These are phyloP conservation scores for Passer montanus DNA, from an alignment of 2,113 vertebrate species.

Conservation along the genomic window DNA sequence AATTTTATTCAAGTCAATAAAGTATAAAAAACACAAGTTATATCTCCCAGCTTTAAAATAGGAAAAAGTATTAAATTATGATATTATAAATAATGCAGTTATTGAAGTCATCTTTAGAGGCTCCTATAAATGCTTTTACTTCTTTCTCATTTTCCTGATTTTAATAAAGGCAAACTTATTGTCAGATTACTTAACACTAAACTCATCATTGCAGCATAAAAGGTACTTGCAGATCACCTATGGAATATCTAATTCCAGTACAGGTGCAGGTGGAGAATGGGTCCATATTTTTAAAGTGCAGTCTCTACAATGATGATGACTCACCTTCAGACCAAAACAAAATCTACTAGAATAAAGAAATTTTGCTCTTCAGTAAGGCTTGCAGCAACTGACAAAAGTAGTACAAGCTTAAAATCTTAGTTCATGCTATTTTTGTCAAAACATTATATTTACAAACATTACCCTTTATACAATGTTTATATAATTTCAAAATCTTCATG, in stretches of 20 bases:
- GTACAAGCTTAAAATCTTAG: not conserved
- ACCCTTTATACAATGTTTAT: not conserved
- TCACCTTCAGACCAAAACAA: not conserved
- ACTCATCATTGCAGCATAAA: not conserved
- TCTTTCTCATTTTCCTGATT: not conserved
- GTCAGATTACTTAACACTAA: not conserved
- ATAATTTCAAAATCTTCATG: slow-evolving; percentile 8
- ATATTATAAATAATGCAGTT: not conserved
- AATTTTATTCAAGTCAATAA: not conserved
- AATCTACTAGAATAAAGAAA: not conserved
- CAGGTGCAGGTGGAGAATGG: not conserved
- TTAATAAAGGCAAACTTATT: not conserved
- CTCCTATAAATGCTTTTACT: not conserved
- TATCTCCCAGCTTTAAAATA: not conserved
- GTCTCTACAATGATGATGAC: not conserved
- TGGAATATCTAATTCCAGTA: not conserved
- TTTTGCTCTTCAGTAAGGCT: not conserved
- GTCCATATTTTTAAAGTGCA: not conserved
- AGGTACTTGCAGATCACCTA: not conserved
- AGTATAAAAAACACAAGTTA: not conserved
- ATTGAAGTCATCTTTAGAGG: not conserved
- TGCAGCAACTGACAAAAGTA: not conserved
- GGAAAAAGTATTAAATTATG: not conserved
- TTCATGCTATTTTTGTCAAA: not conserved
- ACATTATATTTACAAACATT: not conserved